phyloP scores from a whole-genome alignment of 2,797 vertebrate species.

The Muraenolepis orangiensis region DNA sequence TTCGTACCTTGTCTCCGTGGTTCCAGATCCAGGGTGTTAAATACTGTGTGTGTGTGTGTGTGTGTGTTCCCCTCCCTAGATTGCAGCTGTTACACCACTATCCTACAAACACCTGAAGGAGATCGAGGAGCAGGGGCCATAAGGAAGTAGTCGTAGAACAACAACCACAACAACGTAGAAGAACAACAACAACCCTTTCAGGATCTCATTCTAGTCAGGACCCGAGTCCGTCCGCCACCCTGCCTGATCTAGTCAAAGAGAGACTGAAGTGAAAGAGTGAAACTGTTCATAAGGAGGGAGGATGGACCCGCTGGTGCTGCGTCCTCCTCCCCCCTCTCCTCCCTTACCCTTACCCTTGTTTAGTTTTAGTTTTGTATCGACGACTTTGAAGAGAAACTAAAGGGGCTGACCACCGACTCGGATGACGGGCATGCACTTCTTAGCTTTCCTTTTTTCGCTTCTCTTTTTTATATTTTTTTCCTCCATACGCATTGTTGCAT shows the following conservation, averaged over 20 bases:
- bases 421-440: slow-evolving; percentile 53
- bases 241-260: slow-evolving; percentile 32
- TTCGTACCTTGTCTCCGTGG: background rate
- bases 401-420: slow-evolving; percentile 24
- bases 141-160: slow-evolving; percentile 8
- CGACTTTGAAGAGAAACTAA: slow-evolving; percentile 19
- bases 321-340: slow-evolving; percentile 34
- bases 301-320: slow-evolving; percentile 20
- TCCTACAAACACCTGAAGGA: slow-evolving; percentile 75
- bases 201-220: slow-evolving; percentile 28
- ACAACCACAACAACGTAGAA: slow-evolving; percentile 14
- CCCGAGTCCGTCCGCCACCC: slow-evolving; percentile 31
- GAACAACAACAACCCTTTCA: slow-evolving; percentile 28
- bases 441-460: slow-evolving; percentile 30
- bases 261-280: slow-evolving; percentile 14
- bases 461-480: slow-evolving; percentile 37
- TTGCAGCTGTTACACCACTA: slow-evolving; percentile 64
- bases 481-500: slow-evolving; percentile 38
- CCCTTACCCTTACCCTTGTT: background rate
- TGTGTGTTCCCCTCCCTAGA: slow-evolving; percentile 48
- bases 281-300: slow-evolving; percentile 15
- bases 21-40: background rate
- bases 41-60: background rate
- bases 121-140: slow-evolving; percentile 42
- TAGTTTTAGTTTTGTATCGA: slow-evolving; percentile 32